phyloP scores from a whole-genome alignment of 2,113 vertebrate species.

The Pelobates fuscus region DNA sequence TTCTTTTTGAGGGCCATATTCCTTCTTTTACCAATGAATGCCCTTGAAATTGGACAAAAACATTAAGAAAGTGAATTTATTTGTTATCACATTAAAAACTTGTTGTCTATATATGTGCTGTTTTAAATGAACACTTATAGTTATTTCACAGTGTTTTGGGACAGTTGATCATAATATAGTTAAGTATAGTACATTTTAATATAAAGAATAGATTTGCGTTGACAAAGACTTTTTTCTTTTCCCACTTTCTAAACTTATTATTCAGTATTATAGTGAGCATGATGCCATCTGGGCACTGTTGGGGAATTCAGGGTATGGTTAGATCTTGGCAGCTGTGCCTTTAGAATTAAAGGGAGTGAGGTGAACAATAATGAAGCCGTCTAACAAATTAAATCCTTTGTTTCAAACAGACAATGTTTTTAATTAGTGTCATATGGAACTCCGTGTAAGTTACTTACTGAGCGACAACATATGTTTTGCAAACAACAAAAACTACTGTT shows the following conservation, averaged over 20 bases:
- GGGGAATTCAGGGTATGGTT: constrained; percentile 18
- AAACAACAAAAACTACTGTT: constrained; percentile 59
- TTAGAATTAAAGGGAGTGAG: constrained; percentile 32
- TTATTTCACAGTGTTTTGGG: too few species aligned
- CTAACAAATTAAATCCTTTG: constrained; percentile 50
- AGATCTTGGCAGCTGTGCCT: constrained; percentile 25
- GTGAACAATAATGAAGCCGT: constrained; percentile 23
- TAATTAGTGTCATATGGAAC: constrained; percentile 56
- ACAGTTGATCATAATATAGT: too few species aligned
- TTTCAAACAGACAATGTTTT: constrained; percentile 49
- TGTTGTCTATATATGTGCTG: too few species aligned
- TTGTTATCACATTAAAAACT: too few species aligned
- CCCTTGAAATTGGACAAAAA: too few species aligned
- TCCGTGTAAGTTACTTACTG: constrained; percentile 49
- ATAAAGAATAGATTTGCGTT: too few species aligned
- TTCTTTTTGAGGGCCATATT: too few species aligned
- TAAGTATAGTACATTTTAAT: too few species aligned
- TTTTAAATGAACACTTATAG: too few species aligned
- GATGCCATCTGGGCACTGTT: constrained; percentile 30
- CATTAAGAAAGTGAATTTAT: too few species aligned
- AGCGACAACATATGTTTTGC: constrained; percentile 59
- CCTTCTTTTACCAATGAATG: too few species aligned
- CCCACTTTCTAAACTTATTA: not conserved
- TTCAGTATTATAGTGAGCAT: not conserved
- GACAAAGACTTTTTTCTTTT: too few species aligned